Conservation (phyloP, 2,797 vertebrate genomes). For the Chrysolophus pictus region DNA sequence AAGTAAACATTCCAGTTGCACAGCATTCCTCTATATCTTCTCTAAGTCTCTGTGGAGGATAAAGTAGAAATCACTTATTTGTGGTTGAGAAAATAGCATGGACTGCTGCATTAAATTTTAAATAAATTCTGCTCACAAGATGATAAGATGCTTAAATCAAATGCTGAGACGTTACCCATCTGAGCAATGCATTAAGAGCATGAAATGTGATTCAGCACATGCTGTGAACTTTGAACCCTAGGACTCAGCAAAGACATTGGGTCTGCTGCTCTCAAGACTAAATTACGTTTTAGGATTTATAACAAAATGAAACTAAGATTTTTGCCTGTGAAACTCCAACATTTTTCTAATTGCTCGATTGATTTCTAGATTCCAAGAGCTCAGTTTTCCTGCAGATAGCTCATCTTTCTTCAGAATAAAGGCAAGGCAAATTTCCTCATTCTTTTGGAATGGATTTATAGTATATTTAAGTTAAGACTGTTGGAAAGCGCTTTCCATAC, state of each 20-base stretch:
- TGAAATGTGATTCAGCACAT: constrained; percentile 26
- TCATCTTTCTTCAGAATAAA: background rate
- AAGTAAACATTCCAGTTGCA: constrained; percentile 56
- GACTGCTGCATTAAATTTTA: constrained; percentile 66
- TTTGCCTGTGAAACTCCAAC: background rate
- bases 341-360: background rate
- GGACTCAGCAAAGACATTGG: background rate
- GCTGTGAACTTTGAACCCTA: background rate
- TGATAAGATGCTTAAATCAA: constrained; percentile 43
- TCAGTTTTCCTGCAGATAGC: background rate
- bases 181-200: constrained; percentile 40
- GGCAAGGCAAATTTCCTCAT: background rate
- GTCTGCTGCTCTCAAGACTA: background rate
- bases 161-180: constrained; percentile 11
- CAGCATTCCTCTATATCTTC: constrained; percentile 55
- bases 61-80: constrained; percentile 53
- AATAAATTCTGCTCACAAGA: constrained; percentile 41
- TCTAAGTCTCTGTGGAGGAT: constrained; percentile 35
- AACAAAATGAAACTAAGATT: background rate
- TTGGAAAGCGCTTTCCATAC: background rate
- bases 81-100: constrained; percentile 47
- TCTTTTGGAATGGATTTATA: background rate
- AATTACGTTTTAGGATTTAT: background rate
- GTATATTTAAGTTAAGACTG: background rate
- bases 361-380: background rate